Conservation (phyloP, 2,888 invertebrate genomes). For the Danaus chrysippus region DNA sequence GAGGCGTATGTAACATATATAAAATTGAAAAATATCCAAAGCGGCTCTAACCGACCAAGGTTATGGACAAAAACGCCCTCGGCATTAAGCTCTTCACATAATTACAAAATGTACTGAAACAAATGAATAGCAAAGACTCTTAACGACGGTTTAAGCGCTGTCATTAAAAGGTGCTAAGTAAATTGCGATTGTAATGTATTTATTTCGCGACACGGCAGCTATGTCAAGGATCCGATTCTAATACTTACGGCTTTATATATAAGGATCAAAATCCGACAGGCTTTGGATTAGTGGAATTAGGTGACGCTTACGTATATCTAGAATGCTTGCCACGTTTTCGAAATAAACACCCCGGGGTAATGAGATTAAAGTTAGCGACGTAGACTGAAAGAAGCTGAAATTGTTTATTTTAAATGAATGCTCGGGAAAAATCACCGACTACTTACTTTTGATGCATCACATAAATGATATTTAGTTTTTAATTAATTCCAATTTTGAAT, state of each 20-base stretch:
- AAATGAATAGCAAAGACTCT: constrained; percentile 26
- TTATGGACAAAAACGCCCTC: constrained; percentile 17
- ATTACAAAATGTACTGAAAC: constrained; percentile 27
- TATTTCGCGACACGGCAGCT: constrained; percentile 14
- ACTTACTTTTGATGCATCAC: neutral
- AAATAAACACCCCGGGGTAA: constrained; percentile 44
- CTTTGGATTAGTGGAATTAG: constrained; percentile 7
- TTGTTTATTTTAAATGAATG: constrained; percentile 3
- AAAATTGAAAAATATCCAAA: neutral
- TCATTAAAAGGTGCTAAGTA: constrained; percentile 37
- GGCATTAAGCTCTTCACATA: constrained; percentile 22
- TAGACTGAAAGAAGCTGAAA: constrained; percentile 19
- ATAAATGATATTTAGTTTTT: no score
- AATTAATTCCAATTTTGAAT: no score
- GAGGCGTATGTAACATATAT: neutral
- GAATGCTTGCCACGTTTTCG: constrained; percentile 50
- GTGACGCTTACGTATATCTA: constrained; percentile 29
- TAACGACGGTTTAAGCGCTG: constrained; percentile 25
- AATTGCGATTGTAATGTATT: constrained; percentile 29
- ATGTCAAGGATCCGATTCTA: neutral
- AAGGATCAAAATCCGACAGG: constrained; percentile 10
- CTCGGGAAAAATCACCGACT: neutral
- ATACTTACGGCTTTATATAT: neutral
- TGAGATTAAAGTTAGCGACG: constrained; percentile 50
- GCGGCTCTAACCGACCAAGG: constrained; percentile 11